Percentiles rank a stretch among this genome's conserved stretches.
Conservation (phyloP, 2,113 vertebrate genomes). For the Lagopus leucura region DNA sequence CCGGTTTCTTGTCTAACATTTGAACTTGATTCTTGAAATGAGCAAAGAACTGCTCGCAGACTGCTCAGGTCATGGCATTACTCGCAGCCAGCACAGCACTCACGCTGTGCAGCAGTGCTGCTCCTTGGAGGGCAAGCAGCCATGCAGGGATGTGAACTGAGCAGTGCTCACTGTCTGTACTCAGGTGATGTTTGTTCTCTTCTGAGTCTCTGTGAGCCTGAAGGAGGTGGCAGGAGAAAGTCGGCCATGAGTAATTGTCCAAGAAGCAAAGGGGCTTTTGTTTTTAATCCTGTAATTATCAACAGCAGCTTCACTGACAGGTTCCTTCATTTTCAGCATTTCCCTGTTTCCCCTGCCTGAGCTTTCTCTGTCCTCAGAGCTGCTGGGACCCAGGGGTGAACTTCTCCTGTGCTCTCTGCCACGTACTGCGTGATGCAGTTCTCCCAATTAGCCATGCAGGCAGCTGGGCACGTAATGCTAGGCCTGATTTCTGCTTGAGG, state of each 20-base stretch:
- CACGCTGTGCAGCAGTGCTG: not conserved
- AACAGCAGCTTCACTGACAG: not conserved
- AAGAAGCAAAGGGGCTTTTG: not conserved
- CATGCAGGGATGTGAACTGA: not conserved
- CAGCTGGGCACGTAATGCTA: not conserved
- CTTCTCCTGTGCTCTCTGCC: not conserved
- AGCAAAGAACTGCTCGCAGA: not conserved
- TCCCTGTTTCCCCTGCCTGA: not conserved
- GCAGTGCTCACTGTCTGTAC: not conserved
- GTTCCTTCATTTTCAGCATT: not conserved
- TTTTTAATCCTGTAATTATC: not conserved
- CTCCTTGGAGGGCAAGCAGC: not conserved
- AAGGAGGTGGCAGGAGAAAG: conserved; percentile 1
- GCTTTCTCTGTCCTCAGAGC: not conserved
- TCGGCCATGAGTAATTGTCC: not conserved
- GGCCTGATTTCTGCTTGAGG: not conserved
- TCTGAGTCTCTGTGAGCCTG: not conserved
- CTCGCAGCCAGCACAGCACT: accelerated
- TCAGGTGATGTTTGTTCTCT: conserved; percentile 5
- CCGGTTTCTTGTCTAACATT: not conserved
- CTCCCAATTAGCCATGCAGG: not conserved
- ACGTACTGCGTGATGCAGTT: not conserved
- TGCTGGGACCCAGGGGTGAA: not conserved
- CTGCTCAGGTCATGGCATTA: not conserved
- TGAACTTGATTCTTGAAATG: not conserved